Evolutionary conservation across 2,888 invertebrate species (phyloP).

Genomic region (Lobophora halterata): DNA sequence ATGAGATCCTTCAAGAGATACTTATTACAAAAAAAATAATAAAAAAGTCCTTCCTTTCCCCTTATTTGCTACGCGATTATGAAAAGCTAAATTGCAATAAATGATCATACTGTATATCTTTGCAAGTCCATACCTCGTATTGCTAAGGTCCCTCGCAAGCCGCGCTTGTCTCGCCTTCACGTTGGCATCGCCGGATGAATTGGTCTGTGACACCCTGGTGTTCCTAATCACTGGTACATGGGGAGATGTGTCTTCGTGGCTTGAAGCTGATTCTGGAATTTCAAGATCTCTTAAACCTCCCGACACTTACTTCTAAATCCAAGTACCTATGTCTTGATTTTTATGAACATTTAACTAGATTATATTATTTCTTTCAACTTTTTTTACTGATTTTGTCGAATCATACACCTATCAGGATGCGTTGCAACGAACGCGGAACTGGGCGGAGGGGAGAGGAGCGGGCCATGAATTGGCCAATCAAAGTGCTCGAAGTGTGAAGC

Average conservation of each 20-base stretch:
- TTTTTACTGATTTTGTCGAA: too few species aligned
- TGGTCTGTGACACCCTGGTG: slow-evolving; percentile 53
- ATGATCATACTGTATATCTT: too few species aligned
- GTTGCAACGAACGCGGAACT: too few species aligned
- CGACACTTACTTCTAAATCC: too few species aligned
- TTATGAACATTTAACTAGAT: too few species aligned
- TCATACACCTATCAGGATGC: too few species aligned
- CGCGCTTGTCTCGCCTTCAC: slow-evolving; percentile 72
- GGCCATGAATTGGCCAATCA: too few species aligned
- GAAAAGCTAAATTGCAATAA: background rate
- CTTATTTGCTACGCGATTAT: slow-evolving; percentile 62
- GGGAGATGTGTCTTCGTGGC: slow-evolving; percentile 62
- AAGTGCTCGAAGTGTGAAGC: too few species aligned
- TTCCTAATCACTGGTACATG: slow-evolving; percentile 71
- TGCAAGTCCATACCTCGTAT: slow-evolving; percentile 54
- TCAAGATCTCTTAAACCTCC: too few species aligned
- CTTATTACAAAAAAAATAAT: slow-evolving; percentile 23
- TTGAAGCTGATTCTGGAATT: slow-evolving; percentile 72
- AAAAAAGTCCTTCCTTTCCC: slow-evolving; percentile 71
- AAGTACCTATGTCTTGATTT: too few species aligned
- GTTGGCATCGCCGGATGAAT: slow-evolving; percentile 63
- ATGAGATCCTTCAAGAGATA: slow-evolving; percentile 28
- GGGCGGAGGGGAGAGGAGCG: too few species aligned
- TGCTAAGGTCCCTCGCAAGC: slow-evolving; percentile 69
- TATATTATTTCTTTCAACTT: too few species aligned